Base-by-base conservation (phyloP, 2,888 invertebrate genomes). In the Brachycybe producta region DNA sequence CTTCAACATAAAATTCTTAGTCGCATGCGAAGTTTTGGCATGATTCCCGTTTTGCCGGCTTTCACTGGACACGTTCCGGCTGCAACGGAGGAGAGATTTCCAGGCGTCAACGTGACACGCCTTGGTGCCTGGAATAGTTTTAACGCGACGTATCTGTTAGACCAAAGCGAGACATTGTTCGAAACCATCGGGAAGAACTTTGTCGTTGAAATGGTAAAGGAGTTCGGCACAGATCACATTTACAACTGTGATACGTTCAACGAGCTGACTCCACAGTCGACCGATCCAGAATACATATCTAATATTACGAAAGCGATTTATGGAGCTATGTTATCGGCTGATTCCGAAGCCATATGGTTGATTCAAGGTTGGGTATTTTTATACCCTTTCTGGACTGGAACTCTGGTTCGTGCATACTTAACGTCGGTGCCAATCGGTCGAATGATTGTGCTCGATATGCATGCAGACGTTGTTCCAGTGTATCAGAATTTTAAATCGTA, bases 161-260 rank as follows among this genome's bases (percentile, higher is more conserved):
- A 86, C 53, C 90, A 92, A 0, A 74, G 70, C 2, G 87, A 90
- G 60, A 75, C 78, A 0, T 62, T 88, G 3, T 95, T 92, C 64
- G 67, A 71, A 51, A 65, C 66, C 30, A 75, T 95, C 54, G 90
- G 87, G 2, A 69, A 69, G 40, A 65, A 70, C 58, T 91, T 91
- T 67, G 65, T 91, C 21, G 66, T 68, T 30, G 79, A 80, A 77
- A 70, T 80, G 57, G 76, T 75, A 11, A 63, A 69, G 2, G 78
- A 76, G 58, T 82, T 81, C 62, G 86, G 85, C 1, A 78, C 80
- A 0, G 75, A 82, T 61, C 85, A 91, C 62, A 71, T 91, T 36
- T 95, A 91, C 70, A 83, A 81, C 57, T 81, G 84, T 51, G 95
- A 95, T 67, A 84, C 91, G 1, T 94, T 92, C 63, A 95, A 95